Evolutionary conservation across 2,888 invertebrate genomes (phyloP).

Genomic region (Eremobia ochroleuca): DNA sequence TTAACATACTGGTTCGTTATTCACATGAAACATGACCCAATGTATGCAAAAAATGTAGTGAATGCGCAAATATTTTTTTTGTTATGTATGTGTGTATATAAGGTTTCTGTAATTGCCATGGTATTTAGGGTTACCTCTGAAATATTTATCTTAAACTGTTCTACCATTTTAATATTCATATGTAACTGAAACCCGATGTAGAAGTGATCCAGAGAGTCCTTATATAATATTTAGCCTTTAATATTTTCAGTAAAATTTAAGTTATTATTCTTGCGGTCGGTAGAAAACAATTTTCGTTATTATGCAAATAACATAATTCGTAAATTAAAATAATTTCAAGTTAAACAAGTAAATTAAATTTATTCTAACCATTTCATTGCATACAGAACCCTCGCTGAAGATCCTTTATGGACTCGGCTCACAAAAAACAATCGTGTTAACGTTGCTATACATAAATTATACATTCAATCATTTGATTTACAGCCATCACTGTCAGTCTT

Average conservation of each 20-base stretch:
- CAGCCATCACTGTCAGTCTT: conserved; percentile 22
- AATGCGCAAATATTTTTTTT: conserved; percentile 25
- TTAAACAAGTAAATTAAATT: no score
- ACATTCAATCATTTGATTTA: conserved; percentile 15
- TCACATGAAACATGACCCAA: conserved; percentile 53
- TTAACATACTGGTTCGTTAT: conserved; percentile 55
- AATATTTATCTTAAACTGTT: no score
- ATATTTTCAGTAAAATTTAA: no score
- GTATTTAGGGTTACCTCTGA: conserved; percentile 39
- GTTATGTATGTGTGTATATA: background rate
- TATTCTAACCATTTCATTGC: no score
- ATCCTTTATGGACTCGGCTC: background rate
- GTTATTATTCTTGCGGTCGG: no score
- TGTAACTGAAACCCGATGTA: no score
- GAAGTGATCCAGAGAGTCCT: no score
- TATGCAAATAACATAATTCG: no score
- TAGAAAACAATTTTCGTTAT: no score
- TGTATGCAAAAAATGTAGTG: conserved; percentile 29
- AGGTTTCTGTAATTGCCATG: conserved; percentile 9
- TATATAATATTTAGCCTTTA: no score
- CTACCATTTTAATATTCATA: no score
- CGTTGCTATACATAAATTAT: conserved; percentile 39
- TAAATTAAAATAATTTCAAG: no score
- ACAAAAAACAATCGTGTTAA: conserved; percentile 28
- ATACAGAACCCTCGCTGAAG: conserved; percentile 45